These are phyloP conservation scores for Tetramorium parvispinum DNA, from an alignment of 1,140 invertebrate genomes.

Conservation along the genomic window DNA sequence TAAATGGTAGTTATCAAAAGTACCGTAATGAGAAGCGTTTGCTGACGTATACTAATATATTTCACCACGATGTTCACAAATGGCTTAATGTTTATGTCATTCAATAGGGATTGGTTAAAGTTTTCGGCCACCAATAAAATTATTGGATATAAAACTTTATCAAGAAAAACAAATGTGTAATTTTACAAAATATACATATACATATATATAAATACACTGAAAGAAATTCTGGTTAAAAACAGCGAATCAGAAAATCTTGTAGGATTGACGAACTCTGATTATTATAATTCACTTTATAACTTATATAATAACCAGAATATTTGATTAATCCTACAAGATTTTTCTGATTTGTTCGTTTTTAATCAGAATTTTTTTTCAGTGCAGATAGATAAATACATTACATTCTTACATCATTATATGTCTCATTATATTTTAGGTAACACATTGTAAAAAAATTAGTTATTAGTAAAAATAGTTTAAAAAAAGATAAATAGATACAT, in stretches of 20 bases:
- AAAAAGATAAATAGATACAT: not conserved
- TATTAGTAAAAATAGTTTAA: not conserved
- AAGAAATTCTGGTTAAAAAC: too few species aligned
- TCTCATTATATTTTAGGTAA: not conserved
- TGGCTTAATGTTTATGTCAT: slow-evolving; percentile 46
- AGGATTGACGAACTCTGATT: too few species aligned
- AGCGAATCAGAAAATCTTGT: too few species aligned
- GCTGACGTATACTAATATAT: slow-evolving; percentile 30
- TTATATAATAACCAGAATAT: too few species aligned
- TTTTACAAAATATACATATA: not conserved
- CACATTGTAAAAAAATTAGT: not conserved
- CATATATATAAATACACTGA: not conserved
- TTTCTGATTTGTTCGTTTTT: too few species aligned
- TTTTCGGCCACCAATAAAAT: not conserved
- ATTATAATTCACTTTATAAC: too few species aligned
- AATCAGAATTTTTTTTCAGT: too few species aligned
- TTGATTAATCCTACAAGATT: too few species aligned
- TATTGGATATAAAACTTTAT: not conserved
- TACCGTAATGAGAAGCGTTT: slow-evolving; percentile 49
- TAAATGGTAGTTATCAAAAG: slow-evolving; percentile 47
- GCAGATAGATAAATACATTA: not conserved
- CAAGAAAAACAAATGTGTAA: not conserved
- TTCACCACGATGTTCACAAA: not conserved
- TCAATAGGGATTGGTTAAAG: not conserved
- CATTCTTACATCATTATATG: not conserved